A percentile compares a stretch with the other conserved stretches of the same genome.
phyloP scores from a whole-genome alignment of 2,888 invertebrate species.

The Melipona bicolor region DNA sequence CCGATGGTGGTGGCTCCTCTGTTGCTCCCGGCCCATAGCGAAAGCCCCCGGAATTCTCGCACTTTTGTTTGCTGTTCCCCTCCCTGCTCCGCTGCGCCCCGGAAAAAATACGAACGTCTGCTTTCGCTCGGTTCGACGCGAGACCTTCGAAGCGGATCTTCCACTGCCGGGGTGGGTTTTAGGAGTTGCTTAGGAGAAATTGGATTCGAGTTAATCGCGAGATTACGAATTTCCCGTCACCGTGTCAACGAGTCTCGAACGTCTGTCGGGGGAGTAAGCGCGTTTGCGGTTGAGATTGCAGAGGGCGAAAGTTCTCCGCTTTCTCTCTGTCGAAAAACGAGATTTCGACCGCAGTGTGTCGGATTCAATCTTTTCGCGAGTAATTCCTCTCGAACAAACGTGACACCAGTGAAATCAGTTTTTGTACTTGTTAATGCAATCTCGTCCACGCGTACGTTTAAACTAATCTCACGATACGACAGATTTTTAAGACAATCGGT shows the following conservation, averaged over 20 bases:
- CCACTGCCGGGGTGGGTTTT: neutral
- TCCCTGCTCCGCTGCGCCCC: accelerated
- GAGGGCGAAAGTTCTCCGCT: neutral
- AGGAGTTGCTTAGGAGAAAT: neutral
- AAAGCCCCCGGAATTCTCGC: neutral
- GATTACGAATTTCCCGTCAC: neutral
- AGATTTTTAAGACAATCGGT: neutral
- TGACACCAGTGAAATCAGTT: too few relatives aligned
- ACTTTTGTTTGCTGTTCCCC: neutral
- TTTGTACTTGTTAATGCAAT: too few relatives aligned
- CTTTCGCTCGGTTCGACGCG: neutral
- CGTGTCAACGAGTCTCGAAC: neutral
- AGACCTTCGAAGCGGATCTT: neutral
- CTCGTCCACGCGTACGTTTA: too few relatives aligned
- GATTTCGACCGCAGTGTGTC: too few relatives aligned
- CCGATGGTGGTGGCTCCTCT: neutral
- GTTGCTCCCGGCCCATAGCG: neutral
- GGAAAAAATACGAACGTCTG: conserved; percentile 6
- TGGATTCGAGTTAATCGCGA: neutral
- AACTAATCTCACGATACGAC: neutral
- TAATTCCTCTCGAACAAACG: too few relatives aligned
- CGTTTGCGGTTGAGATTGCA: neutral
- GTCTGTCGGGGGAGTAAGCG: neutral
- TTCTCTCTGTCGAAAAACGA: too few relatives aligned
- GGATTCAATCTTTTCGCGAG: too few relatives aligned